Percentiles rank a stretch among this genome's conserved stretches.
Conservation (phyloP, 2,797 vertebrate genomes). For the Halcyon leucocephala region DNA sequence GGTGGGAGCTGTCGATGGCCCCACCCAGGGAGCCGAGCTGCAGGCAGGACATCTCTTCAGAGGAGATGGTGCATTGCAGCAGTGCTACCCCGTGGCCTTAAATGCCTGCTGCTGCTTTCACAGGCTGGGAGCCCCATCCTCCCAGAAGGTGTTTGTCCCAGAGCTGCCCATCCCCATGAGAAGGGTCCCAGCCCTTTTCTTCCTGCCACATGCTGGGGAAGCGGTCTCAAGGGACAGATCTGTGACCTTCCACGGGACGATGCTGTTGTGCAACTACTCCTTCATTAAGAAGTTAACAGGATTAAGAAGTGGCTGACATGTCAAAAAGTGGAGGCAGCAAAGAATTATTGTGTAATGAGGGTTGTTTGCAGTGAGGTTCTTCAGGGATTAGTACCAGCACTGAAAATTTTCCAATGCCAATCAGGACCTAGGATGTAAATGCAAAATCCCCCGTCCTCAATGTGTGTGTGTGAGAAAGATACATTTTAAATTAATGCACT, state of each 20-base stretch:
- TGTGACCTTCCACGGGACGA: rapidly evolving
- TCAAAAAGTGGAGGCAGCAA: background rate
- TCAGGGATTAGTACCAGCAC: background rate
- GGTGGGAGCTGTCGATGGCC: background rate
- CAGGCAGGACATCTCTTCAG: background rate
- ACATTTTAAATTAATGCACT: background rate
- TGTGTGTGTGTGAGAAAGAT: background rate
- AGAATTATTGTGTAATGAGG: background rate
- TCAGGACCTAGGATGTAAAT: background rate
- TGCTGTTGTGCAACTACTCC: background rate
- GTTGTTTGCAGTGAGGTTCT: background rate
- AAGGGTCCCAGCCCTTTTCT: background rate
- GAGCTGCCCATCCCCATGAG: rapidly evolving
- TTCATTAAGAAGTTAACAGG: conserved; percentile 31
- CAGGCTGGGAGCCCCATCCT: background rate
- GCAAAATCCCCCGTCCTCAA: background rate
- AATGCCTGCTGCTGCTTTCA: background rate
- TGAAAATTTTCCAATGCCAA: background rate
- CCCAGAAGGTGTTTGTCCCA: background rate
- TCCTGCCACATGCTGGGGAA: background rate
- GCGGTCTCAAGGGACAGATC: rapidly evolving
- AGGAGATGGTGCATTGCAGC: background rate
- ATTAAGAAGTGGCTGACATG: conserved; percentile 4
- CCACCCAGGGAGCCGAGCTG: rapidly evolving
- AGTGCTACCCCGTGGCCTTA: background rate